These are phyloP conservation scores for Egretta garzetta DNA, from an alignment of 2,113 vertebrate species.

Conservation along the genomic window DNA sequence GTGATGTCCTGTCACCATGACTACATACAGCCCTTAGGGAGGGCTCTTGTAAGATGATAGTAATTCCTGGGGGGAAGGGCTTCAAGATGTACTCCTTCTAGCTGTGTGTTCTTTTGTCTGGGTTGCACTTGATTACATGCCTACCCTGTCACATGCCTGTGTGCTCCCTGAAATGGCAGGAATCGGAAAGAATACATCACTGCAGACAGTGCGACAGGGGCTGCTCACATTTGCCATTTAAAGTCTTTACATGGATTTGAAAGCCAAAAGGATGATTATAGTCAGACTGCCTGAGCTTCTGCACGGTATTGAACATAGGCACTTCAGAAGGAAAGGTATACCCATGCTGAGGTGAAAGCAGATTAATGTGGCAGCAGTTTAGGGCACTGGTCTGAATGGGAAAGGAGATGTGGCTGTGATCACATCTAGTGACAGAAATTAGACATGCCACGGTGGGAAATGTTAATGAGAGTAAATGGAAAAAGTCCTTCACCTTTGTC, in stretches of 20 bases:
- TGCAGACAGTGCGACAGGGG: background rate
- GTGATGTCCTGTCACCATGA: constrained; percentile 75
- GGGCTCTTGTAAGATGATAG: constrained; percentile 39
- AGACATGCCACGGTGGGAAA: background rate
- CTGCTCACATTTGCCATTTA: background rate
- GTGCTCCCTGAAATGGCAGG: background rate
- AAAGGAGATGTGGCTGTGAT: background rate
- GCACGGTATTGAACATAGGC: background rate
- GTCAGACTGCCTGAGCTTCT: background rate
- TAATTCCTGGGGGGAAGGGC: constrained; percentile 45
- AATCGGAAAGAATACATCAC: background rate
- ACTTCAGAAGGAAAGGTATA: background rate
- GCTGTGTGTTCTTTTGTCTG: background rate
- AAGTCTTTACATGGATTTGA: background rate
- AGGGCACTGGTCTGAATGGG: background rate
- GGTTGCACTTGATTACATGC: background rate
- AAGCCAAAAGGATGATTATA: background rate
- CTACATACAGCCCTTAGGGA: constrained; percentile 69
- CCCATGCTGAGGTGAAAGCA: background rate
- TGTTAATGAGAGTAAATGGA: background rate
- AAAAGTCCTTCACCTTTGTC: background rate
- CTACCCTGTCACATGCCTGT: background rate
- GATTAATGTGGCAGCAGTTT: background rate
- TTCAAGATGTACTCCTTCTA: background rate
- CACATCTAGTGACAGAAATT: background rate